Conservation (phyloP, 2,113 vertebrate genomes). For the Symphodus melops region DNA sequence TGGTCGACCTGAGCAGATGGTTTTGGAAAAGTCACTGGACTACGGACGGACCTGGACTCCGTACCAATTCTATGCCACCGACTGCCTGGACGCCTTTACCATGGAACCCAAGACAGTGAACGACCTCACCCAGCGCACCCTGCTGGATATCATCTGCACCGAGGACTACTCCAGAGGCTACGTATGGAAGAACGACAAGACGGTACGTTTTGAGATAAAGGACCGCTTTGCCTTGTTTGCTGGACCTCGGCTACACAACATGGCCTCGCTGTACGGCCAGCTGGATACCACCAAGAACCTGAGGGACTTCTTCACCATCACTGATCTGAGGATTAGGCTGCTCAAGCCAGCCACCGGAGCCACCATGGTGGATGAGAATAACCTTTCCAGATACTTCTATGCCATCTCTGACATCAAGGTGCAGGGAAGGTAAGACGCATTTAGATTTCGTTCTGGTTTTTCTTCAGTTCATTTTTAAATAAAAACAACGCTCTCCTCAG, state of each 20-base stretch:
- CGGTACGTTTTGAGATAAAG: conserved; percentile 98
- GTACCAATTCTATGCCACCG: conserved; percentile 98
- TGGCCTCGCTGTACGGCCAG: conserved; percentile 98
- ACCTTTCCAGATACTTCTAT: conserved; percentile 97
- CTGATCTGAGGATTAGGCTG: conserved; percentile 95
- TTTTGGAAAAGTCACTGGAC: conserved; percentile 97
- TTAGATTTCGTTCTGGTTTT: neutral
- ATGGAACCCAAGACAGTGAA: conserved; percentile 97
- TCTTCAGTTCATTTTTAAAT: too few relatives aligned
- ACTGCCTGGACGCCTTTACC: conserved; percentile 96
- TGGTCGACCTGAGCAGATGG: conserved; percentile 97
- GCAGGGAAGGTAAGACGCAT: conserved; percentile 92
- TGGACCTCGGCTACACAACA: conserved; percentile 95
- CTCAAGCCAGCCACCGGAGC: conserved; percentile 95
- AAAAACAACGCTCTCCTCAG: too few relatives aligned
- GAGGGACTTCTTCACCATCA: conserved; percentile 98
- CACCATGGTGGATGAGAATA: conserved; percentile 95
- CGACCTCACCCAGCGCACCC: conserved; percentile 92
- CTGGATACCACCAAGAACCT: conserved; percentile 98
- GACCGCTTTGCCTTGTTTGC: conserved; percentile 98
- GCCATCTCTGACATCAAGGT: conserved; percentile 99
- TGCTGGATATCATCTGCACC: conserved; percentile 99
- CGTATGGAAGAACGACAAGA: conserved; percentile 95
- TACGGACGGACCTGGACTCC: conserved; percentile 97
- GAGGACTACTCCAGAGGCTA: conserved; percentile 98